A percentile compares a stretch with the other conserved stretches of the same genome.
phyloP scores from a whole-genome alignment of 2,113 vertebrate genomes.

The Cromileptes altivelis region DNA sequence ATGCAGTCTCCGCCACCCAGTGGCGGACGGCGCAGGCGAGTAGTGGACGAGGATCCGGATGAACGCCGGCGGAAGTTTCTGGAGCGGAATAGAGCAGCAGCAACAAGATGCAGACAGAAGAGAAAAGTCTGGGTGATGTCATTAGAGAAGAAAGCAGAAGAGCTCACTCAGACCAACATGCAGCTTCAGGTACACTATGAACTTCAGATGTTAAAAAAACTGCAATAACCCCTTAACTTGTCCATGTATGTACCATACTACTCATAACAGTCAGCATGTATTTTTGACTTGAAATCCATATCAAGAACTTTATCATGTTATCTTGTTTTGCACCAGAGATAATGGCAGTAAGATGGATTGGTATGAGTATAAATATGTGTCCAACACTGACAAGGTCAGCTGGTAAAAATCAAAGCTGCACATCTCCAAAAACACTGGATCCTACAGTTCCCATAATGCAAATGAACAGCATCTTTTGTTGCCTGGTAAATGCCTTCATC shows the following conservation, averaged over 20 bases:
- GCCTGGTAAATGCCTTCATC: background rate
- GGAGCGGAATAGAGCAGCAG: conserved; percentile 96
- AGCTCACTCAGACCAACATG: conserved; percentile 99
- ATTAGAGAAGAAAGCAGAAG: conserved; percentile 99
- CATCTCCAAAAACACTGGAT: background rate
- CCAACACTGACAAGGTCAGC: background rate
- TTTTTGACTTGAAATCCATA: background rate
- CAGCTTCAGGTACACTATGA: conserved; percentile 93
- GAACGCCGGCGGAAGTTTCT: conserved; percentile 98
- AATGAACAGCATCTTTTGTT: background rate
- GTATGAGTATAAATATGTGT: too few species aligned
- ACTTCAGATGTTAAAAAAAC: background rate
- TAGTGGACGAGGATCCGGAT: conserved; percentile 97
- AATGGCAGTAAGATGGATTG: background rate
- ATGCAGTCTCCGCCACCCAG: conserved; percentile 93
- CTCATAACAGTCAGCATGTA: background rate
- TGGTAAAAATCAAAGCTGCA: background rate
- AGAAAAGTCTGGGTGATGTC: conserved; percentile 99
- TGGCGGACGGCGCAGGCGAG: conserved; percentile 93
- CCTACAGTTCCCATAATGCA: background rate
- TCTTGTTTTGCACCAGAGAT: too few species aligned
- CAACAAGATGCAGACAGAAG: conserved; percentile 98
- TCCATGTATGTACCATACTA: background rate
- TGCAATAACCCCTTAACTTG: background rate
- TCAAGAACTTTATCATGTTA: background rate